Base-by-base conservation (phyloP, 2,113 vertebrate genomes). In the Hirundichthys speculiger region DNA sequence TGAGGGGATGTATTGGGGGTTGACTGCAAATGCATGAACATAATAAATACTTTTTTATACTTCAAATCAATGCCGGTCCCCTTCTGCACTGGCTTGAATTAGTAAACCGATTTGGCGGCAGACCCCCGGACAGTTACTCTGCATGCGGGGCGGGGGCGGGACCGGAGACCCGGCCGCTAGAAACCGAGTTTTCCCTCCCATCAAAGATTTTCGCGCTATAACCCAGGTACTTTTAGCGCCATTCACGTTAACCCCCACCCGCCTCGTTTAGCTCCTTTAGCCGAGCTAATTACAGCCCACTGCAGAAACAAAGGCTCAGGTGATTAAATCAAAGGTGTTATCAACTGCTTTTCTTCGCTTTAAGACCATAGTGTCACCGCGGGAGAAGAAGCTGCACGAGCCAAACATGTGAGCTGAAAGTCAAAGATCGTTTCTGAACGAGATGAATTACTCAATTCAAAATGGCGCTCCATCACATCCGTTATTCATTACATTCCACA, bases 191-290 rank as follows among this genome's bases (percentile, higher is more conserved):
- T 27, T 9, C 18, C n/a, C 59, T 34, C 52, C 42, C 53, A 11
- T 39, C 16, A 3, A 41, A 60, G 24, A 27, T 80, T 88, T 89
- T 88, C 78, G 70, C 86, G 89, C 88, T 75, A 65, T 19, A 14
- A 10, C 5, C 1, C 78, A 38, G 47, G 76, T 83, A 42, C 39
- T 64, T 42, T 75, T 77, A 66, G 82, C 88, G 88, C 85, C 83
- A 84, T 30, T 67, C 13, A 2, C 15, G 3, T 13, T 0, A 10
- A 4, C 15, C 11, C 11, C 53, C 55, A 1, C 20, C 57, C 18
- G 39, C 18, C 38, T n/a, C 15, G 5, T 20, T 15, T 7, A 3
- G 2, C n/a, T 46, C 77, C 86, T 57, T 22, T 14, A 52, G 61
- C 55, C 46, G 10, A 18, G 66, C 64, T 86, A 53, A 79, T 86